Base-by-base conservation (phyloP, 2,888 invertebrate species). In the Drosophila paracracens region DNA sequence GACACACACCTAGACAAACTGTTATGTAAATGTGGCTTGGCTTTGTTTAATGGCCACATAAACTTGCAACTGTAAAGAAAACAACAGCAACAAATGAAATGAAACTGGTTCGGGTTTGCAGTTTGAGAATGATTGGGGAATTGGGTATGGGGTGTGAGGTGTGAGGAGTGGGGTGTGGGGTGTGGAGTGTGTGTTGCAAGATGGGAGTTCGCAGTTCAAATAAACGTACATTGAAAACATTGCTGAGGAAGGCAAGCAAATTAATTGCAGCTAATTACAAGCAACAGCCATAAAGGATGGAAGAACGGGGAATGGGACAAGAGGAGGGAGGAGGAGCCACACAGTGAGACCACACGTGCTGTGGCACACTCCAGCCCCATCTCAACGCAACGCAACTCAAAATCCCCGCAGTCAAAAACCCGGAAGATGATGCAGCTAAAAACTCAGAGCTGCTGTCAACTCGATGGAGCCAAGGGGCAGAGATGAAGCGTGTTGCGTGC, bases 181-280 rank as follows among this genome's bases (percentile, higher is more conserved):
- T 25, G 21, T 18, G 46, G 29, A 36, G 25, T 25, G 21, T 54
- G 18, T 40, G 57, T 25, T 16, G 18, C 18, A 6, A 25, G 21
- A 21, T 8, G 53, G 21, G 36, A 67, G 67, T 66, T 68, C 67
- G 50, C 56, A 68, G 67, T 68, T 68, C 67, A 67, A 43, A 58
- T 31, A 65, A 52, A 52, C 52, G 68, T 33, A 43, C 36, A 50
- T 68, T 67, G 57, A 62, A 70, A 13, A 65, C 11, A 21, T 29
- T 48, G 46, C 63, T 18, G 65, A 21, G 52, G 77, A 58, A 74
- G 70, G 68, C 70, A 70, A 75, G 81, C 75, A 88, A 88, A 88
- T 88, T 83, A 85, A 85, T 85, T 85, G 85, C 88, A 81, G 74
- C 83, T 85, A 85, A 85, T 88, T 88, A 74, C 77, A 63, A 81